Evolutionary conservation across 2,113 vertebrate species (phyloP).

Genomic region (Bubalus kerabau): DNA sequence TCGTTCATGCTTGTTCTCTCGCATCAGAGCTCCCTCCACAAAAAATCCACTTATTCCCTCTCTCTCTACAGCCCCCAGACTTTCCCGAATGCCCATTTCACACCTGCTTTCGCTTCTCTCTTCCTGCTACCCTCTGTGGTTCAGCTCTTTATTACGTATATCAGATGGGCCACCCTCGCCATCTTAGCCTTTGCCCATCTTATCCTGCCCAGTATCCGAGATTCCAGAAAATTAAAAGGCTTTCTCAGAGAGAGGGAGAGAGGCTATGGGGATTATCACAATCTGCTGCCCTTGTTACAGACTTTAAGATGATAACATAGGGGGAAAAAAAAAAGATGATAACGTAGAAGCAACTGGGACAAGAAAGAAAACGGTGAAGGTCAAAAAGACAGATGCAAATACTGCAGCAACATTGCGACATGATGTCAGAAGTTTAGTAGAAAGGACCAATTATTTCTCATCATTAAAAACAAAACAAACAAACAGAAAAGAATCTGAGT

Average conservation of each 20-base stretch:
- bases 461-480: background rate
- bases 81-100: background rate
- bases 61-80: too few relatives aligned
- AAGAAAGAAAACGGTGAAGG: background rate
- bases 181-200: background rate
- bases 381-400: background rate
- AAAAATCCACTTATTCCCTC: background rate
- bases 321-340: background rate
- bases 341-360: background rate
- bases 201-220: background rate
- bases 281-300: background rate
- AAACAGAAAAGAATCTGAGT: background rate
- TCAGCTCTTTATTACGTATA: background rate
- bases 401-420: fast-evolving
- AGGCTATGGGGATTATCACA: too few relatives aligned
- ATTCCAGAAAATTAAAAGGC: background rate
- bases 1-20: background rate
- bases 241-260: background rate
- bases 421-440: background rate
- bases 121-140: background rate
- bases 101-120: background rate
- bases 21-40: background rate
- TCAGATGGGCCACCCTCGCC: background rate
- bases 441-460: background rate
- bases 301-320: background rate